phyloP scores from a whole-genome alignment of 2,113 vertebrate genomes.

The Ariopsis seemanni region DNA sequence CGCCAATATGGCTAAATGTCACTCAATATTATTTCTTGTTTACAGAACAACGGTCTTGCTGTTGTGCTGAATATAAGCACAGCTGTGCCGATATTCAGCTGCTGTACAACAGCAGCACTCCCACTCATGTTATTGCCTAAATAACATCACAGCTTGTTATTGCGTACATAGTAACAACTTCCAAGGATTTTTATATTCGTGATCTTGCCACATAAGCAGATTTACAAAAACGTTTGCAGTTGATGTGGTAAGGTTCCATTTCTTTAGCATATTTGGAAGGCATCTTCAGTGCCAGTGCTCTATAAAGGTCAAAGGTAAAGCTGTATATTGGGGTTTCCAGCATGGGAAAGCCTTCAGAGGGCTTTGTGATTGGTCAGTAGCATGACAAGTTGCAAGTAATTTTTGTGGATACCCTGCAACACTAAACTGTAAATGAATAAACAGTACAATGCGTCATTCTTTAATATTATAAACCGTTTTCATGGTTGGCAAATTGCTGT shows the following conservation, averaged over 20 bases:
- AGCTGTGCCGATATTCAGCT: too few species aligned
- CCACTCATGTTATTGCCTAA: too few species aligned
- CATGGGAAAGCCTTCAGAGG: neutral
- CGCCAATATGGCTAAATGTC: too few species aligned
- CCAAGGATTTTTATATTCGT: neutral
- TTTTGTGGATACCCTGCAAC: neutral
- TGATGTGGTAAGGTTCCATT: neutral
- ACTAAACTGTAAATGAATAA: neutral
- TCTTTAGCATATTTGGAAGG: neutral
- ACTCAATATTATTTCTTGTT: too few species aligned
- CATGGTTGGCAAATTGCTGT: neutral
- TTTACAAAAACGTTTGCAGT: neutral
- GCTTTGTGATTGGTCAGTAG: neutral
- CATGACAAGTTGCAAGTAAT: neutral
- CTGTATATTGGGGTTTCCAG: neutral
- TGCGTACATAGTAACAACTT: neutral
- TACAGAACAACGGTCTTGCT: too few species aligned
- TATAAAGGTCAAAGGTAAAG: neutral
- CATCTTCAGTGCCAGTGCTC: neutral
- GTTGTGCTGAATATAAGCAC: too few species aligned
- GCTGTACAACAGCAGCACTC: too few species aligned
- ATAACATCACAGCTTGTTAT: neutral
- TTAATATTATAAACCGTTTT: neutral
- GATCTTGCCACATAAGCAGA: neutral
- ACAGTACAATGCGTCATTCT: neutral